These are phyloP conservation scores for Ericerus pela DNA, from an alignment of 1,140 invertebrate genomes.

Conservation along the genomic window DNA sequence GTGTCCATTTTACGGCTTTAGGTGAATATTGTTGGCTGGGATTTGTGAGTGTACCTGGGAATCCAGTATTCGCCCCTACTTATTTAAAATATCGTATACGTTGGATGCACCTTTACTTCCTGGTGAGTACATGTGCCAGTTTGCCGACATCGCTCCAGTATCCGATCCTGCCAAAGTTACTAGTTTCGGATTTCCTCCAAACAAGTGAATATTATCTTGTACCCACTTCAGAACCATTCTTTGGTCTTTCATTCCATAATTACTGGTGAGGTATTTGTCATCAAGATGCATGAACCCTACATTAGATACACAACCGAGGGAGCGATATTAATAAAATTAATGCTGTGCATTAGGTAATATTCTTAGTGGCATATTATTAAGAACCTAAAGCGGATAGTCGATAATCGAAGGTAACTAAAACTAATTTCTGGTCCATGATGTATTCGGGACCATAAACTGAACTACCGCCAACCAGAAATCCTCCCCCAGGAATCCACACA, in stretches of 20 bases:
- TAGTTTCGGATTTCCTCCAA: slow-evolving; percentile 18
- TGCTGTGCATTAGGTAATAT: no score
- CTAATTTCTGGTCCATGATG: slow-evolving; percentile 38
- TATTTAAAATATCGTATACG: slow-evolving; percentile 54
- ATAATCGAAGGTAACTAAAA: slow-evolving; percentile 55
- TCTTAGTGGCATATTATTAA: no score
- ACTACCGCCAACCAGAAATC: slow-evolving; percentile 27
- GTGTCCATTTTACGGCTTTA: no score
- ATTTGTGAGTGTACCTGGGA: no score
- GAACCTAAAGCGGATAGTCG: slow-evolving; percentile 34
- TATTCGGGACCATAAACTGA: slow-evolving; percentile 20
- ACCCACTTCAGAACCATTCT: slow-evolving; percentile 20
- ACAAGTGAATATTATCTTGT: slow-evolving; percentile 28
- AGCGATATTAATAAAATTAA: no score
- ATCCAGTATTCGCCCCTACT: no score
- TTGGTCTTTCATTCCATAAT: slow-evolving; percentile 42
- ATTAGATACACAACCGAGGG: no score
- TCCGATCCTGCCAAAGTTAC: slow-evolving; percentile 17
- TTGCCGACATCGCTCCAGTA: slow-evolving; percentile 13
- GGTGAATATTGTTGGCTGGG: no score
- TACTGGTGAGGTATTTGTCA: slow-evolving; percentile 38
- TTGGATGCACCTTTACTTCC: slow-evolving; percentile 43
- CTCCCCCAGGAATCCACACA: slow-evolving; percentile 38
- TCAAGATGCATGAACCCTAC: slow-evolving; percentile 22
- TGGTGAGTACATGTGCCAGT: slow-evolving; percentile 16